Evolutionary conservation across 2,888 invertebrate species (phyloP).

Genomic region (Lissonota sp.): DNA sequence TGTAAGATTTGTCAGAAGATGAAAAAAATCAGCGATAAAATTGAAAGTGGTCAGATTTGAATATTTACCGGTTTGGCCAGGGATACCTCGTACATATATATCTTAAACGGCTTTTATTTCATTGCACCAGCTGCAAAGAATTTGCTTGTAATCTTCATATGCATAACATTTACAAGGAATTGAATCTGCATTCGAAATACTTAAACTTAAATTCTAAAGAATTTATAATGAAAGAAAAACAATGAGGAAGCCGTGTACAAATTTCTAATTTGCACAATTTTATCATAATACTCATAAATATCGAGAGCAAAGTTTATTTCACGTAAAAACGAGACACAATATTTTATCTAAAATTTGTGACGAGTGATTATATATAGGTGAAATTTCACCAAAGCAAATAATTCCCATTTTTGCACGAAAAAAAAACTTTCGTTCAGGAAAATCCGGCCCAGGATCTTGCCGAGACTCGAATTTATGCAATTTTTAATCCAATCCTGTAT

Average conservation of each 20-base stretch:
- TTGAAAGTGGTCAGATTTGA: too few species aligned
- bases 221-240: not conserved
- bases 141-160: not conserved
- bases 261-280: too few species aligned
- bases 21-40: too few species aligned
- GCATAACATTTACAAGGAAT: not conserved
- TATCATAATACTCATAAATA: too few species aligned
- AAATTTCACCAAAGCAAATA: not conserved
- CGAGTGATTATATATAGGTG: not conserved
- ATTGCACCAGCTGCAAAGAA: conserved; percentile 30
- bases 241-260: too few species aligned
- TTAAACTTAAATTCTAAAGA: not conserved
- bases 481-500: not conserved
- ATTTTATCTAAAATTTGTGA: not conserved
- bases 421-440: not conserved
- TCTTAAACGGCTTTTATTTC: conserved; percentile 22
- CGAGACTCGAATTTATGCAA: conserved; percentile 5
- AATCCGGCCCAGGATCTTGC: not conserved
- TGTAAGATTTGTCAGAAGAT: too few species aligned
- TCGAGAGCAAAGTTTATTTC: too few species aligned
- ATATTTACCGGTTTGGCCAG: too few species aligned
- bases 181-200: not conserved
- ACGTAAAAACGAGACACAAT: too few species aligned
- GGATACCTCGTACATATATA: not conserved
- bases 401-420: not conserved